Base-by-base conservation (phyloP, 2,113 vertebrate genomes). In the Nerophis ophidion region DNA sequence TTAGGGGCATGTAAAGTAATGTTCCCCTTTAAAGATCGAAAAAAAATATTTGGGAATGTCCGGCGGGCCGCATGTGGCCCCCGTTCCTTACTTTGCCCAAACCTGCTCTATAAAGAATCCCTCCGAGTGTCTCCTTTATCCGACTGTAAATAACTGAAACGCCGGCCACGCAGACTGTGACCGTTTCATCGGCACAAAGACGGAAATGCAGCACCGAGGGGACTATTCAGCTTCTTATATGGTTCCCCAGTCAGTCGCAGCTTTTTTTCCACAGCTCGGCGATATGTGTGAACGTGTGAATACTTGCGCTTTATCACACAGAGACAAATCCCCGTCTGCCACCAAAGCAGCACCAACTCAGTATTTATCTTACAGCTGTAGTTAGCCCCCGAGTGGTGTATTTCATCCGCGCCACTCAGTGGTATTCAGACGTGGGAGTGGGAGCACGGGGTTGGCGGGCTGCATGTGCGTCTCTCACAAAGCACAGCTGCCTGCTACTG, bases 281-380 rank as follows among this genome's bases (percentile, higher is more conserved):
- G 26, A 13, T 0, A 4, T 53, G 9, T 17, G 52, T 48, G 57
- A 72, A 56, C 66, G n/a, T 34, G 36, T 47, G 19, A 35, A 60
- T 44, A 59, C 50, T 59, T 50, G 2, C 57, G 53, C 56, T 57
- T 61, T 60, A 62, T 71, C 67, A 64, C 63, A 63, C 62, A 62
- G 45, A 70, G 63, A 68, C 59, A 70, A 75, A 72, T 80, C 66
- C 60, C 48, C 48, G 65, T 61, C 65, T 77, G 65, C 62, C 60
- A 54, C 70, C 63, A 72, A 55, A 72, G 69, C 69, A 65, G 61
- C 65, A 50, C 70, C 66, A 46, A 66, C 68, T 57, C 68, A 63
- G 65, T 81, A 71, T 86, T 84, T 84, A 81, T 84, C 76, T 74
- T 82, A 59, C 72, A 82, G 71, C 66, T 74, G 65, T 67, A 81